Evolutionary conservation across 2,888 invertebrate species (phyloP), one percentile per base, ranked within the genome.

Genomic region (Rhagophthalmus giganteus): DNA sequence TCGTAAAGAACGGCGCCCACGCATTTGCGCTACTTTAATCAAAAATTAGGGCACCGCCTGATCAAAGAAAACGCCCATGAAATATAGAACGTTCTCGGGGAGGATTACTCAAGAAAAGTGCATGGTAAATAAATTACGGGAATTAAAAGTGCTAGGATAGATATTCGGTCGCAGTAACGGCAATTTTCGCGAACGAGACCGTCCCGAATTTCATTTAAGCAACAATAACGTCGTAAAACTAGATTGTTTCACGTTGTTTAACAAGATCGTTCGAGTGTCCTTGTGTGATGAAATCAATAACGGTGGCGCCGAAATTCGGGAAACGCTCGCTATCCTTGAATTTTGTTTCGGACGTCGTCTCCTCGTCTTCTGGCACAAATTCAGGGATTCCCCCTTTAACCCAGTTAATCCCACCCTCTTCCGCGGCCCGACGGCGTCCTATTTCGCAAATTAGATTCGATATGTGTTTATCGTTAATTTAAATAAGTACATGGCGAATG

Each of bases 261-360:
- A 37, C 34, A 50, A 26, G 16, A 42, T 34, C 14, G 16, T 35
- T 26, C 25, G 16, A 34, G 13, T 28, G 14, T 24, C 30, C 24
- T 20, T 27, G 32, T 31, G 13, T n/a, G n/a, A n/a, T 32, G 27
- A 27, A 41, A 46, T 52, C 52, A 33, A 52, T 52, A 52, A 35
- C 12, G 16, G 20, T 35, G 52, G 46, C 52, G 52, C 45, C 52
- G 35, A 52, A 45, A 38, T 44, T 50, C 50, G 33, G 27, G 31
- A 35, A 42, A 28, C 38, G 37, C 44, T 33, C 38, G 37, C 44
- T 50, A 50, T 50, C 50, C 50, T 50, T 50, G 38, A 50, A 50
- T 50, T 50, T 50, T 27, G 44, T 50, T 45, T 24, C 37, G 28
- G 24, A 38, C 37, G 16, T n/a, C 14, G 27, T 25, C 37, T 37